These are phyloP conservation scores for Vulpes vulpes DNA, from an alignment of 2,113 vertebrate genomes.

Conservation along the genomic window DNA sequence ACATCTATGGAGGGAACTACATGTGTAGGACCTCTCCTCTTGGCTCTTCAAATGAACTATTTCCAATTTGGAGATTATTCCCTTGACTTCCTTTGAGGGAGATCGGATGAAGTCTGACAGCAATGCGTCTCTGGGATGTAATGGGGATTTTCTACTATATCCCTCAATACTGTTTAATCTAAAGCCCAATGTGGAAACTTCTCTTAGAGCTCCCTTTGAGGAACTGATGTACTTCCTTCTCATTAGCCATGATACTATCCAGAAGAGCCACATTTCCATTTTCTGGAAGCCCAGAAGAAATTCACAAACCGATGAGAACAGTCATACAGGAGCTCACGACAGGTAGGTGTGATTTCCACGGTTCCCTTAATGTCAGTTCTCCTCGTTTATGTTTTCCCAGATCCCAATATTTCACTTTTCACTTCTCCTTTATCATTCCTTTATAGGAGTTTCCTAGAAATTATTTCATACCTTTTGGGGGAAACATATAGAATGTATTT, in stretches of 20 bases:
- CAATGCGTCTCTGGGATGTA: not conserved
- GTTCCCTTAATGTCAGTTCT: not conserved
- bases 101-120: not conserved
- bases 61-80: not conserved
- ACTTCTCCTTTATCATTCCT: not conserved
- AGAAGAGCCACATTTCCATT: not conserved
- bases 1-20: not conserved
- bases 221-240: not conserved
- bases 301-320: not conserved
- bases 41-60: not conserved
- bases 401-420: not conserved
- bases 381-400: not conserved
- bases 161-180: not conserved
- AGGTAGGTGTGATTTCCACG: not conserved
- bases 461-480: not conserved
- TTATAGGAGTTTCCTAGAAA: constrained; percentile 24
- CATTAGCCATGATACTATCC: not conserved
- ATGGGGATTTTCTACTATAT: fast-evolving
- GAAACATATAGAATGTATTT: not conserved
- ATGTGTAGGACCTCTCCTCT: fast-evolving
- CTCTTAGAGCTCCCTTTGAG: not conserved
- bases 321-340: not conserved
- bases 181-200: not conserved
- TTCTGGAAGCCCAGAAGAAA: not conserved
- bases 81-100: not conserved